phyloP scores from a whole-genome alignment of 2,113 vertebrate genomes.

The Sisor rabdophorus region DNA sequence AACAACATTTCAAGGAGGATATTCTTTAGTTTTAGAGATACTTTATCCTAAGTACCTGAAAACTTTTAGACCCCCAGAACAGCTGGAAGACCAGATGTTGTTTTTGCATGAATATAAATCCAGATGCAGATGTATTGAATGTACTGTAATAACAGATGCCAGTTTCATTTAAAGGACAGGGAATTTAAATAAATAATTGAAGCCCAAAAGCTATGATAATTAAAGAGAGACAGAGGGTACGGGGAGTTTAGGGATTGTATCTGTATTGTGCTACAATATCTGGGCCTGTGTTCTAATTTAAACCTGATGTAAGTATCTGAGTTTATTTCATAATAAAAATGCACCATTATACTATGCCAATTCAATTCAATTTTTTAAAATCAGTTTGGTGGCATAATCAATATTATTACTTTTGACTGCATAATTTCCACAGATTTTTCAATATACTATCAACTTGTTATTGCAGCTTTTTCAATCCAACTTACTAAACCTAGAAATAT shows the following conservation, averaged over 20 bases:
- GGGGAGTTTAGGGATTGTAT: not conserved
- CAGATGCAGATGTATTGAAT: not conserved
- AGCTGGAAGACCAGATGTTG: not conserved
- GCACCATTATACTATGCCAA: not conserved
- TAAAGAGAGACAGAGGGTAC: not conserved
- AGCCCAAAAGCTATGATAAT: not conserved
- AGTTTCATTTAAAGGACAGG: not conserved
- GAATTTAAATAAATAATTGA: not conserved
- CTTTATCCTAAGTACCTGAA: conserved; percentile 2
- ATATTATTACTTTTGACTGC: no score
- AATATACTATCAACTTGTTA: no score
- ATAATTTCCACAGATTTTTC: no score
- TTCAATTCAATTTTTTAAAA: no score
- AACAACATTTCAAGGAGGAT: conserved; percentile 1
- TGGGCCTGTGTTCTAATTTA: not conserved
- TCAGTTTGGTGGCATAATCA: no score
- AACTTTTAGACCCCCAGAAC: not conserved
- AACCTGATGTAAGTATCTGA: not conserved
- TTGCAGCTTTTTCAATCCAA: no score
- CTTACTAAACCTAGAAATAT: no score
- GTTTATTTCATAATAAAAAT: not conserved
- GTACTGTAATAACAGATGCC: not conserved
- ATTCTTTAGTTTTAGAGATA: not conserved
- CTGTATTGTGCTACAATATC: not conserved
- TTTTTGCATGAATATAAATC: not conserved